These are phyloP conservation scores for Thymelicus acteon DNA, from an alignment of 2,888 invertebrate species.

Conservation along the genomic window DNA sequence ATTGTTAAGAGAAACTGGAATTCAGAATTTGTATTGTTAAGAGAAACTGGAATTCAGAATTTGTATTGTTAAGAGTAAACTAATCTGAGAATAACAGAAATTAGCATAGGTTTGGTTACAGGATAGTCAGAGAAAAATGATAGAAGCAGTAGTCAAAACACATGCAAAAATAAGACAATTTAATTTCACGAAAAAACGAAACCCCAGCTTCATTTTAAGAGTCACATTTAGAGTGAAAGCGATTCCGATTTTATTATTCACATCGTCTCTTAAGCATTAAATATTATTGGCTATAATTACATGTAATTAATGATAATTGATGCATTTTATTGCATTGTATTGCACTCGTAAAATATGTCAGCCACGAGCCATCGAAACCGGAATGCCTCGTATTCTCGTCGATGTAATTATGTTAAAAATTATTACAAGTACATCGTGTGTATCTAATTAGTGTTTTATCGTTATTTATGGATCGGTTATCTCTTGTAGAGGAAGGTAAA, in stretches of 20 bases:
- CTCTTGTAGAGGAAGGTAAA: constrained; percentile 6
- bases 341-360: constrained; percentile 8
- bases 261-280: constrained; percentile 8
- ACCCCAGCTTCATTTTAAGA: no score
- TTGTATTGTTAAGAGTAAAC: no score
- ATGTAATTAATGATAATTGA: constrained; percentile 13
- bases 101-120: no score
- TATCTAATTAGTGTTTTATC: constrained; percentile 12
- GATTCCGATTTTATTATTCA: background rate
- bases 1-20: no score
- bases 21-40: background rate
- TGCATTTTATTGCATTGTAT: constrained; percentile 11
- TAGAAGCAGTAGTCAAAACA: no score
- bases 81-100: no score
- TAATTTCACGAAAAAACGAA: no score
- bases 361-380: constrained; percentile 9
- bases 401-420: constrained; percentile 13
- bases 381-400: constrained; percentile 1
- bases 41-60: background rate
- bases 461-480: constrained; percentile 14
- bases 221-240: background rate
- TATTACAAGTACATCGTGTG: constrained; percentile 12
- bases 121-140: no score
- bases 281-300: constrained; percentile 11
- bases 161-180: background rate